Evolutionary conservation across 2,888 invertebrate species (phyloP), one percentile per base, ranked within the genome.

Genomic region (Thera britannica): DNA sequence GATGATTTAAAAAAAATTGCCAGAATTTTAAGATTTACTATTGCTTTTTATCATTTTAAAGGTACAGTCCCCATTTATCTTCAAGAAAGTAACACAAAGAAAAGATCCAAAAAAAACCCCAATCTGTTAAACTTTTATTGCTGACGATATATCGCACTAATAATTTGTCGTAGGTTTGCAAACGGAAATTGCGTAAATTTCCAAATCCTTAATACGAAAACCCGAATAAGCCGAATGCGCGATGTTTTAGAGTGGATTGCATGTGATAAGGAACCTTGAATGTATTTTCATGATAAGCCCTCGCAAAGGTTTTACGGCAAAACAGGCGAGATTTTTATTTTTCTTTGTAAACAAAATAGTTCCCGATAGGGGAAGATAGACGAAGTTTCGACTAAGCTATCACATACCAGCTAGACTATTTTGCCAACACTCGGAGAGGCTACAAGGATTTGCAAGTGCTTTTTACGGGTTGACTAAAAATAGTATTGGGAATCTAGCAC

Each of bases 381-480:
- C 23, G 23, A 23, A 23, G 23, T 90, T 90, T 86, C 85, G 75
- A 75, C 86, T 84, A 86, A 90, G 86, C 88, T 87, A 88, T 90
- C 88, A 84, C 86, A 87, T 80, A 83, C 84, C 81, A 76, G 82
- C 79, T 83, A 85, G 81, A 86, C 88, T 90, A 88, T 88, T 89
- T 84, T 79, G 84, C 85, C 83, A 83, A 88, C 86, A 86, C 85
- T 82, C 82, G 51, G 36, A 79, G 72, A 80, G 81, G 80, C 80
- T 85, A 80, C 82, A 79, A 83, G 88, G 88, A 89, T 90, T 88
- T 89, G 84, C 85, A 83, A 86, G 81, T 83, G 86, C 87, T 89
- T 90, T 88, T 90, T 90, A 88, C 83, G 77, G 72, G 74, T 75
- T 77, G 75, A 78, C 83, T 83, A 80, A 84, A 79, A 87, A 87